Evolutionary conservation across 1,140 invertebrate species (phyloP), one percentile per base, ranked within the genome.

Genomic region (Tetramorium parvispinum): DNA sequence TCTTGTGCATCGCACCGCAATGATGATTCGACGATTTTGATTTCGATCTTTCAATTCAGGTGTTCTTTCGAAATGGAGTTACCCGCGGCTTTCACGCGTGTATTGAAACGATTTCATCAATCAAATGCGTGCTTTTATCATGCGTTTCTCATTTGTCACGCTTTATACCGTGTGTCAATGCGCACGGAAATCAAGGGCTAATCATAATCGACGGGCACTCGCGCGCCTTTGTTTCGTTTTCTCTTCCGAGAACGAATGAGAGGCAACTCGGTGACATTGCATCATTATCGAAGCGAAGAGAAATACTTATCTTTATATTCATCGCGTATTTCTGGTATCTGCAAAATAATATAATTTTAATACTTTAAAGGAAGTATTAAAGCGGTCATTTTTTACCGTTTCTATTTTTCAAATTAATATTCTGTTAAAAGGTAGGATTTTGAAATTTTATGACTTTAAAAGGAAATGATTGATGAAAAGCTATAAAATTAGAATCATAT

Each of bases 1-100:
- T 49, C 53, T 27, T 16, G 16, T 7, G 10, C 68, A 24, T 16
- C 10, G 37, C 66, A 16, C n/a, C 11, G 40, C 79, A 49, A 59
- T 7, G n/a, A 65, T 66, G 46, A 40, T 68, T 51, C 5, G 53
- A 73, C 66, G 18, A 70, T 81, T 81, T 55, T 18, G 53, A 27
- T 59, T 83, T 21, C 68, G 40, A 59, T 21, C 66, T 32, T 5
- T 82, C 78, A 24, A 59, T 59, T 82, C 66, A 27, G 51, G 21
- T 59, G 5, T n/a, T 46, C 51, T 46, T 51, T 37, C 66, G 32
- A 53, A 51, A 49, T 43, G 21, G 32, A 81, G 16, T 32, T 43
- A 43, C 8, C 37, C 8, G n/a, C 13, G n/a, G 3, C 24, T 24
- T 43, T 4, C 65, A 46, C 4, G 18, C 37, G 37, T 13, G 18